A percentile compares a stretch with the other conserved stretches of the same genome.
Evolutionary conservation across 2,888 invertebrate species (phyloP).

Genomic region (Limnephilus rhombicus): DNA sequence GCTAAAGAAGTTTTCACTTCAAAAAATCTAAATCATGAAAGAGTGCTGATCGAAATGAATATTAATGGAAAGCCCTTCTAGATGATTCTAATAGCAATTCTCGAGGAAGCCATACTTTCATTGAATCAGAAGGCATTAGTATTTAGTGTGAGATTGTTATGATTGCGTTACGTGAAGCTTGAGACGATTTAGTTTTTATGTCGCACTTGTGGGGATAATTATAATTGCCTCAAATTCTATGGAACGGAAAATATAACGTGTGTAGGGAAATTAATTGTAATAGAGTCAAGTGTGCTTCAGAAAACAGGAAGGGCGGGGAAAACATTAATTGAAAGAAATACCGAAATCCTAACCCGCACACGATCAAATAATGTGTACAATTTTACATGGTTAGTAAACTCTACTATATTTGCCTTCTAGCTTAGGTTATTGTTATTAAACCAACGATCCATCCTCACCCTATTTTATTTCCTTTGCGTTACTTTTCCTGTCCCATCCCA

Average conservation of each 20-base stretch:
- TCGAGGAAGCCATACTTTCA: slow-evolving; percentile 40
- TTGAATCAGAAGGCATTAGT: slow-evolving; percentile 46
- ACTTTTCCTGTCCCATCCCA: not conserved
- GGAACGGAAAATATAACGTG: slow-evolving; percentile 36
- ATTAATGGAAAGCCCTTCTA: not conserved
- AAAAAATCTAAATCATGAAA: no score
- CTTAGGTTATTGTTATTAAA: not conserved
- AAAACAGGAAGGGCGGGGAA: not conserved
- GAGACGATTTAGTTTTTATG: slow-evolving; percentile 34
- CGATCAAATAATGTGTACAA: not conserved
- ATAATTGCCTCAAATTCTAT: slow-evolving; percentile 43
- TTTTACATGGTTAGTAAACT: not conserved
- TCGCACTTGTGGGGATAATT: slow-evolving; percentile 45
- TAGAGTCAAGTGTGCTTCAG: not conserved
- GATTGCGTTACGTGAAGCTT: slow-evolving; percentile 38
- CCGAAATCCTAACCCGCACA: not conserved
- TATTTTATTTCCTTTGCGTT: not conserved
- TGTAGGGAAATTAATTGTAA: slow-evolving; percentile 26
- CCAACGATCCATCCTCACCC: not conserved
- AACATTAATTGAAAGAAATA: not conserved
- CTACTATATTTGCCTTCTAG: not conserved
- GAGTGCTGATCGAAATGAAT: no score
- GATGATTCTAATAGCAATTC: not conserved
- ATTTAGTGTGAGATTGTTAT: slow-evolving; percentile 39
- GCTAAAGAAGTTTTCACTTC: no score